Conservation (phyloP, 2,113 vertebrate genomes). For the Grammomys surdaster region DNA sequence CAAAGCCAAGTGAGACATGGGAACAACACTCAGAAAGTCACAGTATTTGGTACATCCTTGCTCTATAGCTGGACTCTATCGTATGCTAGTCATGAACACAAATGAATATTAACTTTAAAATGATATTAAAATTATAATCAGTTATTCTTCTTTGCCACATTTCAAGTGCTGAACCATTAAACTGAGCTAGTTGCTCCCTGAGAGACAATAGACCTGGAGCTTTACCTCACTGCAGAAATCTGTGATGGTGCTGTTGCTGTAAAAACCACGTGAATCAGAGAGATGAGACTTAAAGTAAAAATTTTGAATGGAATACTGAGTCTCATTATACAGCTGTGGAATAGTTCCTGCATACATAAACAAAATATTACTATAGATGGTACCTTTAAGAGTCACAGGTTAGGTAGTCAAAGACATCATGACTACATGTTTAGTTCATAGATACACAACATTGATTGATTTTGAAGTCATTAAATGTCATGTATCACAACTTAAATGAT, state of each 20-base stretch:
- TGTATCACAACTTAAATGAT: not conserved
- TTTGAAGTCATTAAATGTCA: not conserved
- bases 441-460: not conserved
- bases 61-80: not conserved
- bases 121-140: not conserved
- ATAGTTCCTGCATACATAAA: not conserved
- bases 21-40: not conserved
- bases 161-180: not conserved
- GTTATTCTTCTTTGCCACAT: not conserved
- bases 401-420: not conserved
- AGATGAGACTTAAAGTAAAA: not conserved
- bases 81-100: not conserved
- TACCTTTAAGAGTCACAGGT: not conserved
- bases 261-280: not conserved
- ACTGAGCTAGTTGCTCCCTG: not conserved
- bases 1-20: not conserved
- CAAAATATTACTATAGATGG: not conserved
- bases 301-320: not conserved
- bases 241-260: not conserved
- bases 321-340: not conserved
- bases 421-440: not conserved
- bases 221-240: not conserved
- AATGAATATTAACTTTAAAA: not conserved
- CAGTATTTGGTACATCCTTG: not conserved
- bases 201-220: not conserved